Evolutionary conservation across 2,113 vertebrate genomes (phyloP).

Genomic region (Varanus komodoensis): DNA sequence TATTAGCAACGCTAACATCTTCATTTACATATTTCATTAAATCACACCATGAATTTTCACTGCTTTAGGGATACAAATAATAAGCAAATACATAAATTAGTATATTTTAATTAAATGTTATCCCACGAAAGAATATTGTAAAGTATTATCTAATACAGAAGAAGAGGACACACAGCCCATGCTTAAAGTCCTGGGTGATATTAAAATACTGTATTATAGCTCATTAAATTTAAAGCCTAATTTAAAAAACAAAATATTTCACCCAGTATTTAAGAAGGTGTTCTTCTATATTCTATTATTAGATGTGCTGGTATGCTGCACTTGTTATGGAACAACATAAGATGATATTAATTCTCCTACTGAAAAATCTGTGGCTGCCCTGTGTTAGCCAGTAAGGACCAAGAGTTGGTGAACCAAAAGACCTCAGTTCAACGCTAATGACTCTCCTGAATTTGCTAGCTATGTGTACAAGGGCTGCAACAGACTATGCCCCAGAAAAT

Average conservation of each 20-base stretch:
- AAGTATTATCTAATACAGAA: conserved; percentile 72
- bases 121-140: conserved; percentile 78
- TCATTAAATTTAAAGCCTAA: conserved; percentile 79
- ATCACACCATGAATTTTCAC: conserved; percentile 79
- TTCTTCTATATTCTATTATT: conserved; percentile 52
- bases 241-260: conserved; percentile 78
- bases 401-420: not conserved
- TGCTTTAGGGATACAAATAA: conserved; percentile 97
- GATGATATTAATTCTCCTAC: not conserved
- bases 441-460: too few species aligned
- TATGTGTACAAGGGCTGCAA: not conserved
- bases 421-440: not conserved
- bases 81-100: conserved; percentile 97
- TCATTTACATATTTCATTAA: conserved; percentile 99
- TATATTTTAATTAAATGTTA: conserved; percentile 89
- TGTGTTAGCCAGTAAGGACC: not conserved
- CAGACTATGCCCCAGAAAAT: too few species aligned
- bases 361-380: not conserved
- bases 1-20: conserved; percentile 79
- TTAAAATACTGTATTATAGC: conserved; percentile 77
- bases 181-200: conserved; percentile 74
- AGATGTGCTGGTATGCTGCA: conserved; percentile 35
- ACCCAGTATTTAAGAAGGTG: conserved; percentile 65
- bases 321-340: conserved; percentile 56
- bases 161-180: conserved; percentile 60